Evolutionary conservation across 1,140 invertebrate genomes (phyloP).

Genomic region (Drosophila teissieri): DNA sequence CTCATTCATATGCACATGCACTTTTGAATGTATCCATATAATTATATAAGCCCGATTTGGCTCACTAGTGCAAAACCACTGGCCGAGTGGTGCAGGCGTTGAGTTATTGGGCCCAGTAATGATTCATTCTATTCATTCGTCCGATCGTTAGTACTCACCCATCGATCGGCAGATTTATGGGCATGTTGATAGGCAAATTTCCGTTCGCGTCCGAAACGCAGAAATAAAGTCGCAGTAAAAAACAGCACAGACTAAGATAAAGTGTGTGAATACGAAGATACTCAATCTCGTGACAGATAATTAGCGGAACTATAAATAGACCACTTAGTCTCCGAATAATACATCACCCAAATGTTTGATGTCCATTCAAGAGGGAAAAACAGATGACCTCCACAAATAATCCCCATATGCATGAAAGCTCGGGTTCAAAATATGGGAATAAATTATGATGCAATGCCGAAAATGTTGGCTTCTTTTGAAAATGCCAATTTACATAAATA

Average conservation of each 20-base stretch:
- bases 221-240: constrained; percentile 5
- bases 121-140: constrained; percentile 46
- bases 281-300: constrained; percentile 35
- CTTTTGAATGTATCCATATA: constrained; percentile 60
- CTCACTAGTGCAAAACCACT: constrained; percentile 56
- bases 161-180: constrained; percentile 69
- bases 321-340: constrained; percentile 2
- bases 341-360: not conserved
- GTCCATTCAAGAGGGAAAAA: not conserved
- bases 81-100: constrained; percentile 60
- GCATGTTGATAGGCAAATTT: constrained; percentile 77
- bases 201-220: constrained; percentile 42
- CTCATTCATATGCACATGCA: constrained; percentile 47
- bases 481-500: constrained; percentile 8
- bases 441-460: constrained; percentile 1
- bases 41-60: constrained; percentile 77
- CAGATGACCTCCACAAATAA: constrained; percentile 6
- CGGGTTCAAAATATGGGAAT: not conserved
- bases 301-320: constrained; percentile 24
- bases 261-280: constrained; percentile 35
- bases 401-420: not conserved
- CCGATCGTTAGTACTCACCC: constrained; percentile 21
- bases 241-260: constrained; percentile 30
- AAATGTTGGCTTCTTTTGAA: not conserved
- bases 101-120: constrained; percentile 36